phyloP scores from a whole-genome alignment of 2,797 vertebrate species.

The Ctenopoma multispine region DNA sequence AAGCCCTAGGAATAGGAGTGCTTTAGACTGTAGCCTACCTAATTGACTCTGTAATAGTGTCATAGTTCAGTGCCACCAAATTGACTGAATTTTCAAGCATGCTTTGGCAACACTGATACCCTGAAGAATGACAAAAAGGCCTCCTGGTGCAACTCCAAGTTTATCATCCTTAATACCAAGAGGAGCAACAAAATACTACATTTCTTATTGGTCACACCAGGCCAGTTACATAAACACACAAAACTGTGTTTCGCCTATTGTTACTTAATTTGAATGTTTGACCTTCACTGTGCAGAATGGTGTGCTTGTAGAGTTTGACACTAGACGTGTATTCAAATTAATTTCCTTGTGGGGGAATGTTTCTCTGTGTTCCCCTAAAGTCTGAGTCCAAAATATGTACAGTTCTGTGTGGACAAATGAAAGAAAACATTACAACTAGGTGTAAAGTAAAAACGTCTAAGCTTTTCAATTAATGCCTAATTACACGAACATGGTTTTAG shows the following conservation, averaged over 20 bases:
- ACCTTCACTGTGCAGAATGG: background rate
- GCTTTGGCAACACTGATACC: conserved; percentile 55
- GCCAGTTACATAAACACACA: background rate
- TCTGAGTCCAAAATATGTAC: too few species aligned
- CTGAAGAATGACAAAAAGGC: conserved; percentile 41
- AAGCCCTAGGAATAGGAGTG: conserved; percentile 49
- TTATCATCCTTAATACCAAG: conserved; percentile 14
- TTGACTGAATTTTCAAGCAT: conserved; percentile 65
- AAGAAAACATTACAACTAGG: too few species aligned
- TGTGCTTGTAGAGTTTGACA: background rate
- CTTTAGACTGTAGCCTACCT: conserved; percentile 58
- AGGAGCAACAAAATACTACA: conserved; percentile 18
- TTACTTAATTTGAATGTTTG: background rate
- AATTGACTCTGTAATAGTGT: conserved; percentile 75
- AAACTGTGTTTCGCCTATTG: background rate
- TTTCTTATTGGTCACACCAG: background rate
- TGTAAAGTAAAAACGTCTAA: background rate
- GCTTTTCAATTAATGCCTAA: background rate
- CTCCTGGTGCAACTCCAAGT: conserved; percentile 21
- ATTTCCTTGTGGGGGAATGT: background rate
- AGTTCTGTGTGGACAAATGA: background rate
- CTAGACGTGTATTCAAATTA: background rate
- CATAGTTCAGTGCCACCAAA: conserved; percentile 74
- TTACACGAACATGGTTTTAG: background rate
- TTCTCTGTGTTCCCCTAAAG: background rate